These are phyloP conservation scores for Oscheius sp. DNA, from an alignment of 2,888 invertebrate genomes.

Conservation along the genomic window DNA sequence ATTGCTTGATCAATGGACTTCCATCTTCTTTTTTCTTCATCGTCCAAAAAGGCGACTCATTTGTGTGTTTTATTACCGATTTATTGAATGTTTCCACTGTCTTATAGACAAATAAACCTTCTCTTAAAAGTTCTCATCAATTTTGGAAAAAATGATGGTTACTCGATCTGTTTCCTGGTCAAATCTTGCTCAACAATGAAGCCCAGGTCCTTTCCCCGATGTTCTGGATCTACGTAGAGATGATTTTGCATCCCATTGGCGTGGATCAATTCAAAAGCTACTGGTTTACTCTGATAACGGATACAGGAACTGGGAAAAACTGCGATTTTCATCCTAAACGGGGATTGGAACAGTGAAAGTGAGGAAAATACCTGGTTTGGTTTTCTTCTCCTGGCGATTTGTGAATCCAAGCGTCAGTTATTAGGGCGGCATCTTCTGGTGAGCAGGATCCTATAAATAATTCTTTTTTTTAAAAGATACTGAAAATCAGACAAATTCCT, in stretches of 20 bases:
- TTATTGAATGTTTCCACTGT: slow-evolving; percentile 11
- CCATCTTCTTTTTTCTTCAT: slow-evolving; percentile 4
- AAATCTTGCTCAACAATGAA: slow-evolving; percentile 6
- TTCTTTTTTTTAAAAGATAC: neutral
- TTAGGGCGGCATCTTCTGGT: slow-evolving; percentile 4
- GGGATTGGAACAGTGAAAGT: neutral
- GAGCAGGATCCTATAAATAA: neutral
- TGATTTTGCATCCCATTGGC: slow-evolving; percentile 9
- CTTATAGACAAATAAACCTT: neutral
- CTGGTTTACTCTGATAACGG: neutral
- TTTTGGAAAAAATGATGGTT: neutral
- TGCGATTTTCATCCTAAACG: neutral
- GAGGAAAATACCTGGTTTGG: neutral
- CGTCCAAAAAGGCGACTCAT: slow-evolving; percentile 12
- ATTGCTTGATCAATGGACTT: neutral
- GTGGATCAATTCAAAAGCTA: slow-evolving; percentile 10
- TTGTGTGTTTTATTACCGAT: slow-evolving; percentile 1
- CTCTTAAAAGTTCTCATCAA: neutral
- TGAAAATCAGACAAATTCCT: too few relatives aligned
- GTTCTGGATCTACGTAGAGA: neutral
- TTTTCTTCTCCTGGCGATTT: neutral
- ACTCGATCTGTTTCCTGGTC: slow-evolving; percentile 9
- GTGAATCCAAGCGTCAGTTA: slow-evolving; percentile 6
- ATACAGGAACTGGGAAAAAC: slow-evolving; percentile 16
- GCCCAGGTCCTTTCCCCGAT: neutral